Percentiles rank a stretch among this genome's conserved stretches.
Evolutionary conservation across 2,113 vertebrate species (phyloP).

Genomic region (Zingel zingel): DNA sequence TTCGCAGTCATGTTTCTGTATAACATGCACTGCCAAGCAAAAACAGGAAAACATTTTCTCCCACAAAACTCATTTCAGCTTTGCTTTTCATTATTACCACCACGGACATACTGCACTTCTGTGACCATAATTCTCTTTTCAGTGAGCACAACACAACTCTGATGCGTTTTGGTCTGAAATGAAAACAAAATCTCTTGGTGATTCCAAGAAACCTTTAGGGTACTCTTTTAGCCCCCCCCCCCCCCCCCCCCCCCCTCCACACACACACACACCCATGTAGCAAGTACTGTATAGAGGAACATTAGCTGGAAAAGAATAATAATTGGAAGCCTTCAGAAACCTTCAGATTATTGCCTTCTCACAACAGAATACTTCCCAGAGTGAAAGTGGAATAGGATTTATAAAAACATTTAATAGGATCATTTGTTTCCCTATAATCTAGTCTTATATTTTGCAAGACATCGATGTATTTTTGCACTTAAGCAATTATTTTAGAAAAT

Average conservation of each 20-base stretch:
- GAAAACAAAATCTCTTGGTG: slow-evolving; percentile 68
- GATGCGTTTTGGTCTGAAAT: slow-evolving; percentile 61
- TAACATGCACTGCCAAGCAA: slow-evolving; percentile 73
- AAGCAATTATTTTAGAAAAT: slow-evolving; percentile 62
- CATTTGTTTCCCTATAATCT: slow-evolving; percentile 42
- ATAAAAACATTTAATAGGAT: slow-evolving; percentile 38
- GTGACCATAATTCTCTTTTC: slow-evolving; percentile 70
- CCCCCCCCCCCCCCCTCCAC: background rate
- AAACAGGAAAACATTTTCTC: slow-evolving; percentile 66
- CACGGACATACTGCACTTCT: slow-evolving; percentile 59
- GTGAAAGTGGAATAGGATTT: slow-evolving; percentile 34
- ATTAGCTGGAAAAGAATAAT: slow-evolving; percentile 52
- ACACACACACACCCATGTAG: too few relatives aligned
- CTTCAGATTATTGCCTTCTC: slow-evolving; percentile 59
- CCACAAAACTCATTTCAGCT: slow-evolving; percentile 72
- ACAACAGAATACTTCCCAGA: slow-evolving; percentile 41
- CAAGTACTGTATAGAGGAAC: slow-evolving; percentile 45
- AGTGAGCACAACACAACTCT: slow-evolving; percentile 55
- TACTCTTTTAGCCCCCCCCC: slow-evolving; percentile 34
- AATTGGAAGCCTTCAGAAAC: slow-evolving; percentile 65
- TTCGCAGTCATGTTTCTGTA: slow-evolving; percentile 71
- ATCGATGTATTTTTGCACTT: slow-evolving; percentile 50
- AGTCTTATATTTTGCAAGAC: slow-evolving; percentile 41
- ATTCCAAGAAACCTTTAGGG: slow-evolving; percentile 69
- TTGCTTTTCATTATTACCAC: slow-evolving; percentile 74